Percentiles rank a stretch among this genome's conserved stretches.
Evolutionary conservation across 2,797 vertebrate species (phyloP).

Genomic region (Gephyroberyx darwinii): DNA sequence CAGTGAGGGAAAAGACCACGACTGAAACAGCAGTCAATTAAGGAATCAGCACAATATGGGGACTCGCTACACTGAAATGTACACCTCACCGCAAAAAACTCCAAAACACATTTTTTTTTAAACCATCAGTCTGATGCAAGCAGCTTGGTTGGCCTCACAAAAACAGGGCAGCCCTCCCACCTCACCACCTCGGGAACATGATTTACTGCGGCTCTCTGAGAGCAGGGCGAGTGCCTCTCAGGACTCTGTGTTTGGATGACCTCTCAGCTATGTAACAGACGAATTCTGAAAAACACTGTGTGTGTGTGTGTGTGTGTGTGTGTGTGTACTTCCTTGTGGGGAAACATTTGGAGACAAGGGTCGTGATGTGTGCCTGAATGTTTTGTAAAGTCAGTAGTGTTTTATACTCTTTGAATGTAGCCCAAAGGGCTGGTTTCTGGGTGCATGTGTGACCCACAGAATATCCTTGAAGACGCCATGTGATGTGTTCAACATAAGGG

Average conservation of each 20-base stretch:
- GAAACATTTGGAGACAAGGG: slow-evolving; percentile 54
- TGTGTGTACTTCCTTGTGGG: slow-evolving; percentile 42
- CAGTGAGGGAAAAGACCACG: slow-evolving; percentile 17
- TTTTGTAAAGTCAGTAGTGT: slow-evolving; percentile 60
- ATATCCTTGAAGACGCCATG: background rate
- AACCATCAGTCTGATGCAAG: slow-evolving; percentile 65
- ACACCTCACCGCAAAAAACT: slow-evolving; percentile 2
- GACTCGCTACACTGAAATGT: slow-evolving; percentile 11
- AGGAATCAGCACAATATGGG: slow-evolving; percentile 15
- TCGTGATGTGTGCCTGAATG: slow-evolving; percentile 56
- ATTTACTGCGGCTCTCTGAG: slow-evolving; percentile 71
- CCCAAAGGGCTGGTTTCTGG: slow-evolving; percentile 25
- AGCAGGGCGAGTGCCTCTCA: slow-evolving; percentile 68
- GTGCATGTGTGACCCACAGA: slow-evolving; percentile 29
- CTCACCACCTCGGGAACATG: slow-evolving; percentile 65
- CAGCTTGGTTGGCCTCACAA: slow-evolving; percentile 57
- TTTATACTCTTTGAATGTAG: slow-evolving; percentile 46
- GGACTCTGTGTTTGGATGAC: slow-evolving; percentile 73
- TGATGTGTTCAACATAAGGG: slow-evolving; percentile 30
- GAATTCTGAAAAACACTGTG: slow-evolving; percentile 66
- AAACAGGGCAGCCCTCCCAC: slow-evolving; percentile 65
- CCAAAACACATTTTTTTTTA: slow-evolving; percentile 53
- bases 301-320: slow-evolving; percentile 31
- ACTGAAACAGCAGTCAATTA: slow-evolving; percentile 23
- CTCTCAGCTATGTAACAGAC: slow-evolving; percentile 74